Conservation (phyloP, 2,888 invertebrate species). For the Eupeodes luniger region DNA sequence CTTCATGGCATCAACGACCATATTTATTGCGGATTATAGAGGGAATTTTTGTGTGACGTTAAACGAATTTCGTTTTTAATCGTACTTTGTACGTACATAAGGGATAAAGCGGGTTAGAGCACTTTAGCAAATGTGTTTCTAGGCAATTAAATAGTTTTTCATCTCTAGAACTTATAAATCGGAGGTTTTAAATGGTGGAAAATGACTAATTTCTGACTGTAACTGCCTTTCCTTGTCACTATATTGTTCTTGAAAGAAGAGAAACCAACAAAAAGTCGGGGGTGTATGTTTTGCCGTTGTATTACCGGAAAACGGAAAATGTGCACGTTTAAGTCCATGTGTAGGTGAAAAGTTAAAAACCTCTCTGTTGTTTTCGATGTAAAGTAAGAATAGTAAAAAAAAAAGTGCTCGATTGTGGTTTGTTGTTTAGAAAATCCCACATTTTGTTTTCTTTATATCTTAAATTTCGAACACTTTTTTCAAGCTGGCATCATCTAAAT, state of each 20-base stretch:
- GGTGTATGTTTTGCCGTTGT: background rate
- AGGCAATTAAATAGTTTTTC: background rate
- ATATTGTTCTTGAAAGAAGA: background rate
- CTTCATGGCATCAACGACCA: conserved; percentile 46
- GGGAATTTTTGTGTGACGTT: conserved; percentile 2
- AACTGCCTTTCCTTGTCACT: conserved; percentile 16
- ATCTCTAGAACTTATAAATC: background rate
- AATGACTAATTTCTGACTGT: conserved; percentile 61
- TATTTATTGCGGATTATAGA: conserved; percentile 62
- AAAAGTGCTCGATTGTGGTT: no score
- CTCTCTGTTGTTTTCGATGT: no score
- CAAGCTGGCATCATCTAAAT: no score
- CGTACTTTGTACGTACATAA: background rate
- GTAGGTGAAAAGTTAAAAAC: no score
- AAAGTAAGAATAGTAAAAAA: no score
- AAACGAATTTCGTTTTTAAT: background rate
- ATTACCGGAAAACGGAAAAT: background rate
- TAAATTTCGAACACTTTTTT: no score
- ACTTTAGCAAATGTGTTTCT: conserved; percentile 36
- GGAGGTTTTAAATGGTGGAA: conserved; percentile 47
- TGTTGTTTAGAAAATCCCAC: no score
- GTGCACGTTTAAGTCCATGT: background rate
- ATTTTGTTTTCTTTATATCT: no score
- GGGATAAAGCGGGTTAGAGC: conserved; percentile 53
- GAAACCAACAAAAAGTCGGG: background rate